A percentile compares a stretch with the other conserved stretches of the same genome.
Evolutionary conservation across 2,113 vertebrate genomes (phyloP).

Genomic region (Crotalus horridus): DNA sequence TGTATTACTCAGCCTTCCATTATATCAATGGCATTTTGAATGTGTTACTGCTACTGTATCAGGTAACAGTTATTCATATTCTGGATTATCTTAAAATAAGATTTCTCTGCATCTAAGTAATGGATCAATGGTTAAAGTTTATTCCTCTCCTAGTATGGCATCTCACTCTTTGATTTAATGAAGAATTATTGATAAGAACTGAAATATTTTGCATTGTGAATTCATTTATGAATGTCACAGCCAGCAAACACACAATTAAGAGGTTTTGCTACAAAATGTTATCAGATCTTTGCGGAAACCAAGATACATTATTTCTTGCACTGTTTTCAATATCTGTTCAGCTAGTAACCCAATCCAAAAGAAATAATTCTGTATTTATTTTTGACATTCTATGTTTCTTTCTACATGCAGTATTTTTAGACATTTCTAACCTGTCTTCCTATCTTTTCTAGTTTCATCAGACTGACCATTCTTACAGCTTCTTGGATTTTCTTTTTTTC

Average conservation of each 20-base stretch:
- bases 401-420: background rate
- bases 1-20: background rate
- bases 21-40: background rate
- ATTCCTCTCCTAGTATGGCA: background rate
- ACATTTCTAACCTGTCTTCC: background rate
- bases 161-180: background rate
- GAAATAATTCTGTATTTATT: background rate
- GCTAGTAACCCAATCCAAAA: background rate
- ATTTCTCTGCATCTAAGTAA: background rate
- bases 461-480: background rate
- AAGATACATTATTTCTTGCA: background rate
- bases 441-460: background rate
- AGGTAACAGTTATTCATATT: background rate
- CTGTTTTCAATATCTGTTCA: background rate
- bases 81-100: background rate
- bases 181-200: background rate
- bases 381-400: background rate
- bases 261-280: background rate
- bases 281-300: background rate
- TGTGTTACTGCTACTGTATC: background rate
- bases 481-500: background rate
- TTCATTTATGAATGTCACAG: background rate
- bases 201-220: background rate
- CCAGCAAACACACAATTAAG: background rate
- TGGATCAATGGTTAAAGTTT: background rate